Evolutionary conservation across 2,888 invertebrate genomes (phyloP).

Genomic region (Brachylomia viminalis): DNA sequence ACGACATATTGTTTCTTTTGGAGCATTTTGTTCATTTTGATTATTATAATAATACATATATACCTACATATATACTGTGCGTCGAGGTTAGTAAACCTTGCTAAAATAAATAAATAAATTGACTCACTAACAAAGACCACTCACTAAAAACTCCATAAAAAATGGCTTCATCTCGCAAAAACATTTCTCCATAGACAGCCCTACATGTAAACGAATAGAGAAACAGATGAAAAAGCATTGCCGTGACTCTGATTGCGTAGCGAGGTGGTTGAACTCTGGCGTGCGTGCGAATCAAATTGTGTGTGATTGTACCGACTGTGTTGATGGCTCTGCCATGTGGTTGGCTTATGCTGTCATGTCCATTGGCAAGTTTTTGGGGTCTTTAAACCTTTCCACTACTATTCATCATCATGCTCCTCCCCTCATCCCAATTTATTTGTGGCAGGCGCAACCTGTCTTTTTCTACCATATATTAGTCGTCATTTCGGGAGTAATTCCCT

Average conservation of each 20-base stretch:
- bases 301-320: slow-evolving; percentile 46
- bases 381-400: slow-evolving; percentile 1
- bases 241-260: slow-evolving; percentile 77
- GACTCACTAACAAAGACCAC: not conserved
- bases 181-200: slow-evolving; percentile 37
- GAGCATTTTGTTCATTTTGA: not conserved
- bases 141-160: not conserved
- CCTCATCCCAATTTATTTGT: too few relatives aligned
- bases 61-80: not conserved
- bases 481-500: too few relatives aligned
- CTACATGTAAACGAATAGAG: slow-evolving; percentile 61
- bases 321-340: slow-evolving; percentile 31
- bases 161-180: not conserved
- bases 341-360: slow-evolving; percentile 16
- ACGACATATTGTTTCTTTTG: not conserved
- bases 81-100: not conserved
- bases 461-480: too few relatives aligned
- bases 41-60: too few relatives aligned
- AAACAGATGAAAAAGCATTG: slow-evolving; percentile 74
- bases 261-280: slow-evolving; percentile 80
- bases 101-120: not conserved
- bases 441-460: too few relatives aligned
- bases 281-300: slow-evolving; percentile 83
- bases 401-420: too few relatives aligned
- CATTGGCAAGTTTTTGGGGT: slow-evolving; percentile 5